phyloP scores from a whole-genome alignment of 1,140 invertebrate genomes.

The Megalopta genalis region DNA sequence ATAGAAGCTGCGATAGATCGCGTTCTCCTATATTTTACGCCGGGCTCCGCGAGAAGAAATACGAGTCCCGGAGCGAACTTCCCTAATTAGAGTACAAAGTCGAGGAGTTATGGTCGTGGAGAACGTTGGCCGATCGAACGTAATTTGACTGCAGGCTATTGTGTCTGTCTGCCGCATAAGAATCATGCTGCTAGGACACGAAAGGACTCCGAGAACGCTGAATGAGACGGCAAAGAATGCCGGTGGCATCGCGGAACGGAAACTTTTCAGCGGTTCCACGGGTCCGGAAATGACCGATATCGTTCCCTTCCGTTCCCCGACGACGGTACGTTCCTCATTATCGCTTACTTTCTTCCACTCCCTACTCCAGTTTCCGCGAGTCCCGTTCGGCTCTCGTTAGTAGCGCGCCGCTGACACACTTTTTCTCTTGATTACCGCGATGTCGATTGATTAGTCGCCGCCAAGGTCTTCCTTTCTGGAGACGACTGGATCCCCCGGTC shows the following conservation, averaged over 20 bases:
- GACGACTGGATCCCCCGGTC: neutral
- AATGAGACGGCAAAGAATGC: conserved; percentile 4
- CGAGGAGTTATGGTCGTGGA: no score
- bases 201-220: neutral
- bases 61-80: no score
- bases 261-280: conserved; percentile 26
- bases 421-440: conserved; percentile 55
- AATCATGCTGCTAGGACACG: neutral
- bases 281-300: conserved; percentile 45
- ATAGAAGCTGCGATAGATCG: no score
- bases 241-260: neutral
- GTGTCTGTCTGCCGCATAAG: neutral
- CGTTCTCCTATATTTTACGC: no score
- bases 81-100: no score
- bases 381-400: conserved; percentile 37
- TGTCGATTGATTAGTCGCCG: conserved; percentile 58
- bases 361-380: neutral
- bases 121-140: neutral
- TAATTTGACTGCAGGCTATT: neutral
- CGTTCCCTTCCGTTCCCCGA: conserved; percentile 33
- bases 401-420: conserved; percentile 35
- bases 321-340: conserved; percentile 50
- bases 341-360: conserved; percentile 30
- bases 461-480: conserved; percentile 45
- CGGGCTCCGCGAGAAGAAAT: no score